phyloP scores from a whole-genome alignment of 2,888 invertebrate species.

The Amphimallon solstitiale region DNA sequence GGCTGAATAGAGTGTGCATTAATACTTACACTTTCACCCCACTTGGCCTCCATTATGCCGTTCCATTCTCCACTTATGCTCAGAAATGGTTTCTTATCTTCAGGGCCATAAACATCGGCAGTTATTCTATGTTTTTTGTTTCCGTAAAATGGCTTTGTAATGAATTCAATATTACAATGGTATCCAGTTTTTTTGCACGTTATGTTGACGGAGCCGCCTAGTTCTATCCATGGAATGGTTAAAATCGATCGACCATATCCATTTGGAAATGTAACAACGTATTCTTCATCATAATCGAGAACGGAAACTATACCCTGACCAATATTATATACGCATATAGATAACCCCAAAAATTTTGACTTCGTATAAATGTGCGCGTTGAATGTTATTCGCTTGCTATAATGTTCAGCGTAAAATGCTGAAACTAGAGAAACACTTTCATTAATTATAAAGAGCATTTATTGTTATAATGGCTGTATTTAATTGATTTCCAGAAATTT shows the following conservation, averaged over 20 bases:
- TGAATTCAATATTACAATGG: slow-evolving; percentile 91
- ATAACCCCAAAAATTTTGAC: slow-evolving; percentile 97
- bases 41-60: slow-evolving; percentile 92
- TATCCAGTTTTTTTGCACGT: slow-evolving; percentile 94
- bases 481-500: not conserved
- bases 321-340: slow-evolving; percentile 97
- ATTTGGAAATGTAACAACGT: slow-evolving; percentile 96
- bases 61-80: slow-evolving; percentile 97
- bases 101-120: slow-evolving; percentile 84
- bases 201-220: slow-evolving; percentile 92
- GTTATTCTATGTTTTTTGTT: slow-evolving; percentile 91
- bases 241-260: slow-evolving; percentile 98
- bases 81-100: slow-evolving; percentile 92
- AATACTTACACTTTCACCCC: slow-evolving; percentile 76
- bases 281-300: slow-evolving; percentile 91
- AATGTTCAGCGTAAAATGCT: slow-evolving; percentile 98
- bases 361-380: slow-evolving; percentile 99
- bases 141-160: slow-evolving; percentile 98
- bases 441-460: not conserved
- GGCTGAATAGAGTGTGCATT: no score
- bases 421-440: slow-evolving; percentile 74
- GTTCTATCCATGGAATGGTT: slow-evolving; percentile 98
- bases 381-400: slow-evolving; percentile 87
- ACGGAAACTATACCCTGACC: slow-evolving; percentile 94
- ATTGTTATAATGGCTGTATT: not conserved